Base-by-base conservation (phyloP, 2,888 invertebrate genomes). In the Drosophila pullipes region DNA sequence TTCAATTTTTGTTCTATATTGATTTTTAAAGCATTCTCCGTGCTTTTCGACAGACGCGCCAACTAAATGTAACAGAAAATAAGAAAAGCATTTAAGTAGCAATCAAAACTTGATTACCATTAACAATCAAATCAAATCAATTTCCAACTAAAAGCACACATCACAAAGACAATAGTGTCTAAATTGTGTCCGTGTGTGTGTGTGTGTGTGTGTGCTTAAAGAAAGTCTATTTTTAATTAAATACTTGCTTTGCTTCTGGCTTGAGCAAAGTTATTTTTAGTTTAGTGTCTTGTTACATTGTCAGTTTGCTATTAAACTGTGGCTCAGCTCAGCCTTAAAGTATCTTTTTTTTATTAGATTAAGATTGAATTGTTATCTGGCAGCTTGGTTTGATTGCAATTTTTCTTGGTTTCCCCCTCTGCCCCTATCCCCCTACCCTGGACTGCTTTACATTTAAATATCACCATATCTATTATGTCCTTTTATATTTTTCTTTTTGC, bases 91-190 rank as follows among this genome's bases (percentile, higher is more conserved):
- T 82, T 82, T 80, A 82, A 80, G 80, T 78, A 82, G 78, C 82
- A 75, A 81, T 76, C 73, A 81, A 69, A 82, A 82, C 78, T 80
- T 75, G 75, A 82, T 82, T 80, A 78, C 75, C 75, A 78, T 73
- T 75, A 82, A 73, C 79, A 72, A 80, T 76, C 60, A 76, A 81
- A 70, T 81, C 70, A 76, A 82, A 81, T 81, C 63, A 78, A 76
- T 55, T 66, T 65, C 47, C 78, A 84, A 84, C 84, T 86, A 86
- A 84, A 72, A 84, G 83, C 69, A 63, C 81, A 62, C 66, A 67
- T 28, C 49, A 50, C 18, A 58, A 28, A 37, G 47, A 55, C 59
- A 52, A 72, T 63, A 67, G 66, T 74, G 62, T 39, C 57, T 28
- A 33, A 50, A 65, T 49, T 59, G 55, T 30, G 7, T 30, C 4